Conservation (phyloP, 1,140 invertebrate species). For the Drosophila melanogaster region Release_6_plus_ISO1_MT NT_033779.5:467001-467500, state of each 20-base stretch:
- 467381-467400: too few relatives aligned
- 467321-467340: background rate
- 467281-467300: background rate
- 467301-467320: background rate
- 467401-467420: too few relatives aligned
- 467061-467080: conserved; percentile 1
- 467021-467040: conserved; percentile 31
- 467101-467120: conserved; percentile 17
- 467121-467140: background rate
- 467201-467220: conserved; percentile 29
- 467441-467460: too few relatives aligned
- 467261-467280: background rate
- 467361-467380: too few relatives aligned
- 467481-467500: too few relatives aligned
- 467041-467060: conserved; percentile 25
- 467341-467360: background rate
- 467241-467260: background rate
- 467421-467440: too few relatives aligned
- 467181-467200: conserved; percentile 13
- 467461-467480: too few relatives aligned
- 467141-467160: conserved; percentile 11
- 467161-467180: conserved; percentile 37
- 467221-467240: conserved; percentile 16
- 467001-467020: background rate
- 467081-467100: conserved; percentile 33